Evolutionary conservation across 2,113 vertebrate species (phyloP), one percentile per base, ranked within the genome.

Genomic region (Caranx ignobilis): DNA sequence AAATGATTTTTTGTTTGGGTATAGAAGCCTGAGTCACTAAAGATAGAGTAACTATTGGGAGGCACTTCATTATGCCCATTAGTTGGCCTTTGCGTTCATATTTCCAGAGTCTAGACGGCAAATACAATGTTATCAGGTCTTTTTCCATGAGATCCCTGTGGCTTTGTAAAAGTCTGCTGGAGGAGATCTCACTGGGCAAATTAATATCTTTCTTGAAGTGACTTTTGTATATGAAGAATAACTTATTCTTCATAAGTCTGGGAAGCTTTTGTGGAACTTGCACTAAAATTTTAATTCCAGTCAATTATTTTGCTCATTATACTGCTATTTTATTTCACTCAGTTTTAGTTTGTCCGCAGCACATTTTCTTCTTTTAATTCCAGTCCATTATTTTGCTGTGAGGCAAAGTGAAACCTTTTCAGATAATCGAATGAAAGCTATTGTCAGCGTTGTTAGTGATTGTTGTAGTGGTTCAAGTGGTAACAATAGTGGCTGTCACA

Each of bases 1-100:
- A 73, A 59, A 70, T 79, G n/a, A 60, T 79, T 70, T 70, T 83
- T 70, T 78, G 35, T 81, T 75, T 86, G 6, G 5, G 62, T 67
- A 54, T 57, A 55, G 62, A 47, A 3, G 56, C 35, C 47, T 26
- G 11, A 67, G 71, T 68, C 62, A 35, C 52, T 65, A 47, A 78
- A 78, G n/a, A 65, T 43, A n/a, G 11, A 6, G 1, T 13, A 57
- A 60, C 48, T 50, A n/a, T 60, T 62, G 55, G 71, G 41, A 88
- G 43, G 32, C 9, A 63, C 59, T 71, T 85, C 6, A 71, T 81
- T 75, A 67, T 75, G 19, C 6, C 6, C 64, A 26, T 84, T 79
- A 67, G 74, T 72, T 63, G 34, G 47, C 41, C 41, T 76, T 61
- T 82, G 66, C 63, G 12, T 77, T 71, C 2, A 16, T 55, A 39